These are phyloP conservation scores for Cariama cristata DNA, from an alignment of 2,113 vertebrate species.

Conservation along the genomic window DNA sequence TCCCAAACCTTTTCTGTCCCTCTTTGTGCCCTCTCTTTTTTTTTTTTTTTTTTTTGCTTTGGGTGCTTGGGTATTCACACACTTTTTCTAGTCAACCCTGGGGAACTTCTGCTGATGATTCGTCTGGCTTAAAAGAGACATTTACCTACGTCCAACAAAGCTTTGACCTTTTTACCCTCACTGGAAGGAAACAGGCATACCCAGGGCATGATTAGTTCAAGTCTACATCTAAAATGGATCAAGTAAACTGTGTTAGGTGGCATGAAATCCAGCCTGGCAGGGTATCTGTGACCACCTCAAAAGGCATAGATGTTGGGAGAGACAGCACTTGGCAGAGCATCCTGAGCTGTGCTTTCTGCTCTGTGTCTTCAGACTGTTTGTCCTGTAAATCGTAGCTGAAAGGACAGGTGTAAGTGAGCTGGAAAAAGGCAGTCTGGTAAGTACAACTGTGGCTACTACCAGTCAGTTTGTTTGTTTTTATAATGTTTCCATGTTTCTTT, in stretches of 20 bases:
- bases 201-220: not conserved
- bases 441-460: not conserved
- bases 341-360: not conserved
- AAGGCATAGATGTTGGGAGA: not conserved
- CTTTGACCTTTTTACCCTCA: not conserved
- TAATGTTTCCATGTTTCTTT: not conserved
- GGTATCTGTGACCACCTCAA: not conserved
- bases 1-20: not conserved
- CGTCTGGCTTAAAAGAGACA: not conserved
- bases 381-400: not conserved
- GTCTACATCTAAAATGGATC: not conserved
- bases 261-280: not conserved
- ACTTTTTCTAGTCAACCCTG: not conserved
- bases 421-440: not conserved
- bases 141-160: fast-evolving
- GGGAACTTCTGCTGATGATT: not conserved
- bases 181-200: not conserved
- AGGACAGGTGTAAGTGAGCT: not conserved
- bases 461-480: not conserved
- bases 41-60: too few relatives aligned
- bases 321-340: not conserved
- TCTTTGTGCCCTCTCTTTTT: not conserved
- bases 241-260: not conserved
- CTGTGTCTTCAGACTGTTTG: not conserved
- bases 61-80: not conserved